Evolutionary conservation across 1,140 invertebrate genomes (phyloP).

Genomic region (Tribolium madens): DNA sequence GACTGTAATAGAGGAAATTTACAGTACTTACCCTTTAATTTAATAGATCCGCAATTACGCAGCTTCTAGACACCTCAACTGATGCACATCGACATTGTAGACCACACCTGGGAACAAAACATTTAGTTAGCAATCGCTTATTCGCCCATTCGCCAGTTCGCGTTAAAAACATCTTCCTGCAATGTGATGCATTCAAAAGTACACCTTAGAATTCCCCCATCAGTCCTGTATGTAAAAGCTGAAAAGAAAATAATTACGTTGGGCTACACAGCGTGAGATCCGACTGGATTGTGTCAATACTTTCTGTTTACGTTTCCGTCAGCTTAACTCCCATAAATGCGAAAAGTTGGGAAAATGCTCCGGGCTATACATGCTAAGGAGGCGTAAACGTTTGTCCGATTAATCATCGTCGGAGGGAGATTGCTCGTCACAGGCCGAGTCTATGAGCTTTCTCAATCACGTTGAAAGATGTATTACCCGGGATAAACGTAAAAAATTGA

Average conservation of each 20-base stretch:
- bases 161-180: background rate
- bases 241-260: background rate
- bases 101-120: background rate
- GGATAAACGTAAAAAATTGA: constrained; percentile 9
- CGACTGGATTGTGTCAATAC: constrained; percentile 2
- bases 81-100: background rate
- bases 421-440: background rate
- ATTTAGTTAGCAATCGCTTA: background rate
- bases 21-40: constrained; percentile 15
- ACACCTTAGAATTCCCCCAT: background rate
- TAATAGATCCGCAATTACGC: constrained; percentile 4
- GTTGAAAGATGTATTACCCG: constrained; percentile 19
- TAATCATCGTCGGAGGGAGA: constrained; percentile 32
- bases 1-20: constrained; percentile 8
- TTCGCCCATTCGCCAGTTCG: background rate
- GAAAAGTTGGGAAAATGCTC: constrained; percentile 10
- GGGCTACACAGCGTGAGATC: background rate
- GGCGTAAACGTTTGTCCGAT: constrained; percentile 23
- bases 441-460: constrained; percentile 29
- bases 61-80: background rate
- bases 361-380: background rate
- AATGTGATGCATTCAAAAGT: background rate
- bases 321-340: constrained; percentile 5
- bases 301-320: constrained; percentile 7
- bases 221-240: background rate